Evolutionary conservation across 2,113 vertebrate species (phyloP), one percentile per base, ranked within the genome.

Genomic region (Rutilus rutilus): DNA sequence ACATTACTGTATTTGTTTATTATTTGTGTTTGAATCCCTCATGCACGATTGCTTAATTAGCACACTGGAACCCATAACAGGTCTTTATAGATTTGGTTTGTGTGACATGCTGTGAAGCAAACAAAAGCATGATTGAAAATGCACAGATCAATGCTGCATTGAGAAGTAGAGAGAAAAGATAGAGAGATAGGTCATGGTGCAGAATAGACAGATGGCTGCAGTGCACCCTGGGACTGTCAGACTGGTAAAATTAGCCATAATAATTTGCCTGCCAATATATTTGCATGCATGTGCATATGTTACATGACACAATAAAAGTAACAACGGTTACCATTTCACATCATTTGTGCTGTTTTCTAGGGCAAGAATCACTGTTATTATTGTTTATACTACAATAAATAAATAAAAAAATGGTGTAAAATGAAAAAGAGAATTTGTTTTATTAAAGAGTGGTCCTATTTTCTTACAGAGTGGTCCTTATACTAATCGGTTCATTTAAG

Each of bases 131-230:
- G 17, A 59, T 6, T 74, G 33, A 21, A 25, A 83, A 27, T 57
- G 15, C 11, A 59, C 21, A 11, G 57, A 39, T 57, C 65, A 73
- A 15, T 73, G 50, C 12, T 15, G 69, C 12, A 25, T 54, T 39
- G 47, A 73, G 19, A 73, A 78, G 9, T 21, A 50, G 64, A 64
- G 50, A 65, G 54, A 57, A 45, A 52, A 47, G 19, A 69, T 50
- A 57, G 42, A 27, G 10, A 30, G 52, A 59, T 21, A 17, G 6
- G n/a, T 47, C 60, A 6, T 62, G 57, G 33, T 45, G 60, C 33
- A 80, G 27, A 54, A 82, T 15, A 54, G 50, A 57, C 50, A 60
- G 36, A 75, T 84, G 82, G 67, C 33, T 45, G 36, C 59, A 75
- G 5, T 59, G 69, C 82, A 74, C 82, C 82, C 52, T 75, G 69